phyloP scores from a whole-genome alignment of 2,888 invertebrate species.

The Philereme vetulata region DNA sequence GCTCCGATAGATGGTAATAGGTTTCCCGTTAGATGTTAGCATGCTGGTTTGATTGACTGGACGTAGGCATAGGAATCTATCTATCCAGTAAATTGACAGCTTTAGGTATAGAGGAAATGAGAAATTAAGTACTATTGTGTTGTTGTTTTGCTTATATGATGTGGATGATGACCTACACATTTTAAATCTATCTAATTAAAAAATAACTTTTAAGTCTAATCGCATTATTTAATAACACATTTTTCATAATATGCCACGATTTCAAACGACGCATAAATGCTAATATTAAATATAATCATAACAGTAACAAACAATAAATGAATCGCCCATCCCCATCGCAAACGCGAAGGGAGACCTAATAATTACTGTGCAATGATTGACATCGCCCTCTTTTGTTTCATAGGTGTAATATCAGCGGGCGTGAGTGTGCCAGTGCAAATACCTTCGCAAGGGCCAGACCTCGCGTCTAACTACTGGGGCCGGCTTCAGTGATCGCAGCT shows the following conservation, averaged over 20 bases:
- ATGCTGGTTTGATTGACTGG: conserved; percentile 49
- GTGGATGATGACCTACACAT: too few relatives aligned
- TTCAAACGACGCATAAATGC: background rate
- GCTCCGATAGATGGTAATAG: conserved; percentile 66
- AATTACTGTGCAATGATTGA: conserved; percentile 46
- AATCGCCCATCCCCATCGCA: conserved; percentile 22
- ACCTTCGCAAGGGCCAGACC: conserved; percentile 92
- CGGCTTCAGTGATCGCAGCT: conserved; percentile 97
- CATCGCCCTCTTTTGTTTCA: conserved; percentile 57
- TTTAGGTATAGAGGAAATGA: too few relatives aligned
- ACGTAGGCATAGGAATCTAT: conserved; percentile 8
- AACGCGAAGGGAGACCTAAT: conserved; percentile 30
- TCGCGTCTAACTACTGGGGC: conserved; percentile 94
- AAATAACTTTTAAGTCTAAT: too few relatives aligned
- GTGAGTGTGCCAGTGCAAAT: conserved; percentile 97
- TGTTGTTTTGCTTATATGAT: too few relatives aligned
- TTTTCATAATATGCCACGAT: too few relatives aligned
- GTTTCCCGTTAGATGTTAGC: conserved; percentile 63
- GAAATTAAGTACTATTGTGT: too few relatives aligned
- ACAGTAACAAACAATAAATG: conserved; percentile 14
- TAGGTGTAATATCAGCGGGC: conserved; percentile 96
- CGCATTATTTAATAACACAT: too few relatives aligned
- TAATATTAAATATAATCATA: background rate
- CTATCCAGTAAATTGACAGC: too few relatives aligned
- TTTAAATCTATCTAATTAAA: too few relatives aligned